Conservation (phyloP, 1,140 invertebrate species). For the Ceratina australensis region DNA sequence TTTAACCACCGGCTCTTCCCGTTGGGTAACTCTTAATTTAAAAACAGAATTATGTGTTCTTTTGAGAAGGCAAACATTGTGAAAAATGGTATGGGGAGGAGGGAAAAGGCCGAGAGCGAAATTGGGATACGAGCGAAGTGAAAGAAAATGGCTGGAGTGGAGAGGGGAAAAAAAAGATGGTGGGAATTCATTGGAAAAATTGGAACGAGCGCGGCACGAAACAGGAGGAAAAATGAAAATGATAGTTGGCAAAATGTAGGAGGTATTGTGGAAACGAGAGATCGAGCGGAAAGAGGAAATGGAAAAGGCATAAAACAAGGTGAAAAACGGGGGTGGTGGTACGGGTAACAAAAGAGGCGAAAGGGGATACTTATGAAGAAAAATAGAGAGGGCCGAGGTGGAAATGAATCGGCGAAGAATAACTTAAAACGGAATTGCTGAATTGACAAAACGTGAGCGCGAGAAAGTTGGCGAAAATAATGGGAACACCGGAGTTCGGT, state of each 20-base stretch:
- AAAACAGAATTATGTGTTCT: neutral
- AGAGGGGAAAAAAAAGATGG: neutral
- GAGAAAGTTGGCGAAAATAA: slow-evolving; percentile 17
- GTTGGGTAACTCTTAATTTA: too few species aligned
- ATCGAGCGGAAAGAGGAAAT: neutral
- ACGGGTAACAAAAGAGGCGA: neutral
- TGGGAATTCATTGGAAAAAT: neutral
- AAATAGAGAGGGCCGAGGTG: neutral
- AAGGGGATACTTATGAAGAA: neutral
- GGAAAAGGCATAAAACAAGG: neutral
- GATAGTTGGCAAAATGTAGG: too few species aligned
- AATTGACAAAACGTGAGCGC: slow-evolving; percentile 13
- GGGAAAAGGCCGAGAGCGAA: neutral
- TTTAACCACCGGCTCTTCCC: neutral
- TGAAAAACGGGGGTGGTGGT: neutral
- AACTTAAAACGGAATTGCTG: slow-evolving; percentile 19
- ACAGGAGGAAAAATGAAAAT: neutral
- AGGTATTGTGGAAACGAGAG: neutral
- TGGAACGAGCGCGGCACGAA: neutral
- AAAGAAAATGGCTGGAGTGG: neutral
- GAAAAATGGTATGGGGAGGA: neutral
- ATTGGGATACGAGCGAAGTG: too few species aligned
- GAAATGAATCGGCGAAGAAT: neutral
- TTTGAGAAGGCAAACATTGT: neutral
- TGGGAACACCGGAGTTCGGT: neutral